Evolutionary conservation across 2,888 invertebrate genomes (phyloP).

Genomic region (Cotesia congregata): DNA sequence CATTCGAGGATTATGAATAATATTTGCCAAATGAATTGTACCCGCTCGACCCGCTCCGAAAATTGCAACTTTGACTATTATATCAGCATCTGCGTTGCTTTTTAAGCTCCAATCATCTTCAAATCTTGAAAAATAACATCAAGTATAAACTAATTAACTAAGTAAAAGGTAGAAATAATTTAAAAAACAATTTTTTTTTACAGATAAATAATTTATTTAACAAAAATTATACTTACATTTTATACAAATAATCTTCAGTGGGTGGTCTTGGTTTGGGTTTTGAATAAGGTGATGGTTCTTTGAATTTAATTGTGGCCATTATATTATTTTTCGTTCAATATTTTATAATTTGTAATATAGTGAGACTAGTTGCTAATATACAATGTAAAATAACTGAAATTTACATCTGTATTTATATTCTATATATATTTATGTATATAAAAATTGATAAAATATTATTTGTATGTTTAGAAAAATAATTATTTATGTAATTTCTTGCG

Average conservation of each 20-base stretch:
- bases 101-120: slow-evolving; percentile 67
- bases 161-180: neutral
- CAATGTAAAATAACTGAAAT: no score
- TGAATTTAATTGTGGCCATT: slow-evolving; percentile 74
- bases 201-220: slow-evolving; percentile 9
- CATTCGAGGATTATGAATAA: slow-evolving; percentile 71
- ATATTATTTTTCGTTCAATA: slow-evolving; percentile 10
- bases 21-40: slow-evolving; percentile 74
- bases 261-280: slow-evolving; percentile 64
- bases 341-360: neutral
- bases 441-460: no score
- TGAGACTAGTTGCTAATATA: no score
- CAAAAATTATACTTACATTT: slow-evolving; percentile 67
- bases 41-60: slow-evolving; percentile 77
- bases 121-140: slow-evolving; percentile 64
- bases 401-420: no score
- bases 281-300: slow-evolving; percentile 72
- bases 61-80: slow-evolving; percentile 71
- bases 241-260: slow-evolving; percentile 70
- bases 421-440: no score
- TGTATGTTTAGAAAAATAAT: no score
- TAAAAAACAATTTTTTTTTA: slow-evolving; percentile 31
- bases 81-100: slow-evolving; percentile 52
- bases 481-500: no score
- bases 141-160: slow-evolving; percentile 9